phyloP scores from a whole-genome alignment of 2,797 vertebrate species.

The Takifugu ocellatus region DNA sequence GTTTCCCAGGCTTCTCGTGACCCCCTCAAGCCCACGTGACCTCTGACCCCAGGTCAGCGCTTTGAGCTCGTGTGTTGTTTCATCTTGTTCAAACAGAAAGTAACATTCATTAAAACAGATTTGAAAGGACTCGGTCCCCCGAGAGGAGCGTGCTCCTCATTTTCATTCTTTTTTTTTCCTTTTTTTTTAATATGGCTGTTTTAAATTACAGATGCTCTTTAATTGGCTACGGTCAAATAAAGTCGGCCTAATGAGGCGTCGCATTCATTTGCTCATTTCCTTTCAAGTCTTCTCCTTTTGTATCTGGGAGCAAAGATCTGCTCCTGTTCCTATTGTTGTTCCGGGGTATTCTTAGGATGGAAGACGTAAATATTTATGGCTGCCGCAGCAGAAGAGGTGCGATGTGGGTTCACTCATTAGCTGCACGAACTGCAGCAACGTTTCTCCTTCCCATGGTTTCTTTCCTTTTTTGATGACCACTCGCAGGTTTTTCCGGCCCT shows the following conservation, averaged over 20 bases:
- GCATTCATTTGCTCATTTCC: conserved; percentile 71
- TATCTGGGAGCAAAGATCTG: conserved; percentile 63
- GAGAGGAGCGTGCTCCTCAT: conserved; percentile 54
- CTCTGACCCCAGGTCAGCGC: too few relatives aligned
- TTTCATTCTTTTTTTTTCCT: conserved; percentile 39
- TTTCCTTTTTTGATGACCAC: conserved; percentile 15
- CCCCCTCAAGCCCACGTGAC: too few relatives aligned
- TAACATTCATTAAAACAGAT: conserved; percentile 40
- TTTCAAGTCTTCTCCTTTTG: conserved; percentile 71
- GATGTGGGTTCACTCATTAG: conserved; percentile 42
- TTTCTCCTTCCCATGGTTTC: conserved; percentile 5
- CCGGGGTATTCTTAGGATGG: conserved; percentile 54
- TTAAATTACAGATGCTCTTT: conserved; percentile 74
- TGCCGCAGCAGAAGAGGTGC: conserved; percentile 19
- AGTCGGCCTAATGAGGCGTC: conserved; percentile 73
- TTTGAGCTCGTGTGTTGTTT: conserved; percentile 44
- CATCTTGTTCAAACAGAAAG: conserved; percentile 47
- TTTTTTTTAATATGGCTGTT: conserved; percentile 66
- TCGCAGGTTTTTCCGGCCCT: conserved; percentile 1
- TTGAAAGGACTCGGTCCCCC: conserved; percentile 59
- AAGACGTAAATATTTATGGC: conserved; percentile 51
- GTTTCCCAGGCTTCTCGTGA: conserved; percentile 27
- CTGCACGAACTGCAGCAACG: conserved; percentile 17
- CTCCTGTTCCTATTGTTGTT: conserved; percentile 41
- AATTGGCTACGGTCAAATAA: conserved; percentile 76